Conservation (phyloP, 2,888 invertebrate genomes). For the Orthosia gothica region DNA sequence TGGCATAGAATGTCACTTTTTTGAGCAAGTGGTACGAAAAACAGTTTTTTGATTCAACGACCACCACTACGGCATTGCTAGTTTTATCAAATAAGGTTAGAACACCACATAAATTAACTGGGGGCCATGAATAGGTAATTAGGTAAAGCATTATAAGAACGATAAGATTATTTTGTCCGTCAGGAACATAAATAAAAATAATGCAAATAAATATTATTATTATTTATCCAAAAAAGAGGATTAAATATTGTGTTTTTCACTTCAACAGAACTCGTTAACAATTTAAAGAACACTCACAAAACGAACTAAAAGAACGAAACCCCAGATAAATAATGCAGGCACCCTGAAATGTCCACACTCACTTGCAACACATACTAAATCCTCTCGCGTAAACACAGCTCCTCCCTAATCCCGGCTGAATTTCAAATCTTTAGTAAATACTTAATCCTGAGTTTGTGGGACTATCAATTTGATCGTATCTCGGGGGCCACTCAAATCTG, state of each 20-base stretch:
- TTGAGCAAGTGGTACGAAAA: no score
- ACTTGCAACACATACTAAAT: background rate
- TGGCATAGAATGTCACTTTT: no score
- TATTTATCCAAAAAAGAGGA: constrained; percentile 57
- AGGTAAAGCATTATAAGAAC: no score
- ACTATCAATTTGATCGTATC: constrained; percentile 54
- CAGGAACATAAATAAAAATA: no score
- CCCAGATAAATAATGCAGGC: background rate
- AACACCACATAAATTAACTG: no score
- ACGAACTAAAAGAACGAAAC: background rate
- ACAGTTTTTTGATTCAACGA: no score
- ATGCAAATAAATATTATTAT: no score
- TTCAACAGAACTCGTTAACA: background rate
- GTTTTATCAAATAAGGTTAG: no score
- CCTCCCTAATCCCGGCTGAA: constrained; percentile 36
- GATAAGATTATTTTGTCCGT: no score
- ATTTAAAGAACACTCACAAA: background rate
- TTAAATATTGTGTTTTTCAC: constrained; percentile 74
- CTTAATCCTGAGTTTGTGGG: constrained; percentile 45
- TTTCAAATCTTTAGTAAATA: constrained; percentile 58
- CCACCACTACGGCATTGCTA: no score
- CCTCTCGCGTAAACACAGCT: constrained; percentile 4
- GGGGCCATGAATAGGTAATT: no score
- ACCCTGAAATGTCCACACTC: background rate
- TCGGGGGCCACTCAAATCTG: constrained; percentile 50